Evolutionary conservation across 2,797 vertebrate species (phyloP), one percentile per base, ranked within the genome.

Genomic region (Malacoctenus gilli): DNA sequence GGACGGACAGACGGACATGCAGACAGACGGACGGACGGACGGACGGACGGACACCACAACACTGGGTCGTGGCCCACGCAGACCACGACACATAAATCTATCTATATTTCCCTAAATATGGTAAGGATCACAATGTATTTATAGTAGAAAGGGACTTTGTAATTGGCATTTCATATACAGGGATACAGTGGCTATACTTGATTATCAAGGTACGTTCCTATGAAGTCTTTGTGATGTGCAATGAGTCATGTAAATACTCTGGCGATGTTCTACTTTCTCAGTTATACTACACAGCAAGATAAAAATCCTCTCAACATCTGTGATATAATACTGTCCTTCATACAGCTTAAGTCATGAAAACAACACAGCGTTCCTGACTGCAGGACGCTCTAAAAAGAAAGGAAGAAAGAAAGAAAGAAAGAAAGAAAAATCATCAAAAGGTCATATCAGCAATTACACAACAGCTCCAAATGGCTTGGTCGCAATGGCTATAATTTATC

Each of bases 41-140:
- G 59, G 59, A 77, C 77, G 35, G 38, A 87, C 77, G 80, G 69
- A 88, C 80, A 25, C 68, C 86, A 90, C 88, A 56, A 89, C 78
- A 89, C 87, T 75, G 43, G 80, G 76, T 76, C 78, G 85, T 41
- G 72, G 88, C 61, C n/a, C 23, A 32, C 20, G n/a, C 5, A 10
- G 44, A 41, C 86, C 83, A 59, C 85, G 84, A 81, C 79, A 86
- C 80, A 67, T 76, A 85, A 46, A 81, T 81, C 79, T 87, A 89
- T 77, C 85, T 89, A 89, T 84, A 88, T 53, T 78, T 85, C 72
- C 80, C 86, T 89, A 85, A 87, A 87, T 89, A 88, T 81, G 74
- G 21, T 77, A 68, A 81, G 57, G 69, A 68, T 86, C 81, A 87
- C 83, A 84, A 87, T 79, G 80, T 85, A 87, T 88, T 87, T 80